phyloP scores from a whole-genome alignment of 1,140 invertebrate genomes.

The Bathynomus jamesi region DNA sequence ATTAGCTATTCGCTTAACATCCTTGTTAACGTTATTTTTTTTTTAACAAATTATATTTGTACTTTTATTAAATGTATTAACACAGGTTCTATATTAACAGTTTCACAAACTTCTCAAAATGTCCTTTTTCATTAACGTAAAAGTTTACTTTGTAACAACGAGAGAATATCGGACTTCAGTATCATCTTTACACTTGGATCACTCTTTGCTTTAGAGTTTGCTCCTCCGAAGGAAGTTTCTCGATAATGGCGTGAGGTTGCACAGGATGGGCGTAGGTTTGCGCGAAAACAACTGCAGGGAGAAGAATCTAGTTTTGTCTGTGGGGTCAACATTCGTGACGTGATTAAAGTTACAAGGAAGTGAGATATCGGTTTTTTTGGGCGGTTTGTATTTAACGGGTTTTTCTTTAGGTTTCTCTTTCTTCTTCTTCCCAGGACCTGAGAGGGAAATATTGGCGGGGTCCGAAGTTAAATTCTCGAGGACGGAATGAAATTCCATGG shows the following conservation, averaged over 20 bases:
- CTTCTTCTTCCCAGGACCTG: slow-evolving; percentile 40
- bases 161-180: too few relatives aligned
- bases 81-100: too few relatives aligned
- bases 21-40: too few relatives aligned
- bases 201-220: neutral
- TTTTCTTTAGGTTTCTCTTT: slow-evolving; percentile 46
- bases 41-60: too few relatives aligned
- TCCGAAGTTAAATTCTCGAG: slow-evolving; percentile 59
- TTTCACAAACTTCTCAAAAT: too few relatives aligned
- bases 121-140: too few relatives aligned
- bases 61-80: too few relatives aligned
- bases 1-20: too few relatives aligned
- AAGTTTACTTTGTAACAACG: too few relatives aligned
- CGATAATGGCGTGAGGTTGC: neutral
- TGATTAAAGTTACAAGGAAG: slow-evolving; percentile 80
- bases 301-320: slow-evolving; percentile 57
- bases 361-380: slow-evolving; percentile 73
- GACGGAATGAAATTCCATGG: slow-evolving; percentile 54
- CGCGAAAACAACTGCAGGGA: slow-evolving; percentile 50
- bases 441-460: slow-evolving; percentile 71
- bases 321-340: slow-evolving; percentile 65
- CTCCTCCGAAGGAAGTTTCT: neutral
- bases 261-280: neutral
- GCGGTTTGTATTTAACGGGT: slow-evolving; percentile 48
- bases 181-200: neutral